These are phyloP conservation scores for Irena cyanogastra DNA, from an alignment of 2,113 vertebrate species.

Conservation along the genomic window DNA sequence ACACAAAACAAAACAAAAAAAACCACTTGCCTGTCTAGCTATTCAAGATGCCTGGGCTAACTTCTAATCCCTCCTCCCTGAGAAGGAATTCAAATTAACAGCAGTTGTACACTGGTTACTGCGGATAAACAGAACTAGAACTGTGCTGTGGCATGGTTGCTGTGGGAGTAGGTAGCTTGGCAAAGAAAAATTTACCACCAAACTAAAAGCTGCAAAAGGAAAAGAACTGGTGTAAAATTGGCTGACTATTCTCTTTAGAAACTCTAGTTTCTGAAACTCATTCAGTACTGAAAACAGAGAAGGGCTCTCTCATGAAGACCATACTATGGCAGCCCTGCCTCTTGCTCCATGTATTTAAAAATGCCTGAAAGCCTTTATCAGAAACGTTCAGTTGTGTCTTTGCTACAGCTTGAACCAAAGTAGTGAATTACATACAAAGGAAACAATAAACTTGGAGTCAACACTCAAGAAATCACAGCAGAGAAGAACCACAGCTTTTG, in stretches of 20 bases:
- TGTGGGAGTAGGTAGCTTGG: background rate
- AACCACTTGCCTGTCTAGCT: background rate
- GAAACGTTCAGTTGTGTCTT: background rate
- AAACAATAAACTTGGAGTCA: background rate
- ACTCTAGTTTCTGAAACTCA: background rate
- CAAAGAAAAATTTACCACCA: background rate
- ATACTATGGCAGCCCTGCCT: background rate
- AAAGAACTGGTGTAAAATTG: background rate
- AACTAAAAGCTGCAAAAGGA: background rate
- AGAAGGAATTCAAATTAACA: background rate
- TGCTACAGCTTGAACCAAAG: background rate
- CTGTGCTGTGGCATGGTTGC: background rate
- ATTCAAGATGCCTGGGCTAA: background rate
- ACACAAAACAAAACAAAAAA: no score
- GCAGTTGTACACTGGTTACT: background rate
- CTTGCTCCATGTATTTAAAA: background rate
- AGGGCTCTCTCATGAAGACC: background rate
- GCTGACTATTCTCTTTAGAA: background rate
- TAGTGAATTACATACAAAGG: background rate
- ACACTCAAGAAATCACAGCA: background rate
- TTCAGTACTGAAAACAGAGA: background rate
- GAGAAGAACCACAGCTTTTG: background rate
- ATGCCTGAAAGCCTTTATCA: background rate
- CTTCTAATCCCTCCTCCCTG: background rate
- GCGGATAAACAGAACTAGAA: background rate